Evolutionary conservation across 2,888 invertebrate species (phyloP).

Genomic region (Pammene aurita): DNA sequence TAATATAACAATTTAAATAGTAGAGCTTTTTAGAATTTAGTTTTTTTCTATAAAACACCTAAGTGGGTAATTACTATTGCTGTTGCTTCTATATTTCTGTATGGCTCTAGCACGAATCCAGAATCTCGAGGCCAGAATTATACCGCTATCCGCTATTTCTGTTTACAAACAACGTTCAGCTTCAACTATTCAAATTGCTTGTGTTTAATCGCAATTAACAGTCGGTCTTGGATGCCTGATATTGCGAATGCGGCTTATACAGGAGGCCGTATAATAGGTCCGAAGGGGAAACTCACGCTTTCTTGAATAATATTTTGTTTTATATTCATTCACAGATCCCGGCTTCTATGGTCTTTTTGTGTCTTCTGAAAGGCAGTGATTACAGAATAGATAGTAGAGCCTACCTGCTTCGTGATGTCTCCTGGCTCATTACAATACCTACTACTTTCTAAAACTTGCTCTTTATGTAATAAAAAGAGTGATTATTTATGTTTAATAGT

Average conservation of each 20-base stretch:
- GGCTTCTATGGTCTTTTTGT: slow-evolving; percentile 6
- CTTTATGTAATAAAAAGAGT: too few species aligned
- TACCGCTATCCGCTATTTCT: background rate
- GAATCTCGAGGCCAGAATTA: too few species aligned
- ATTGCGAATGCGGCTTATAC: slow-evolving; percentile 27
- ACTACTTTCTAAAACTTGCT: background rate
- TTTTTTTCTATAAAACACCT: too few species aligned
- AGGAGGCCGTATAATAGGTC: slow-evolving; percentile 26
- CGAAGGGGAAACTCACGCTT: slow-evolving; percentile 17
- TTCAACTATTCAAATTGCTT: slow-evolving; percentile 25
- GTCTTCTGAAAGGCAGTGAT: background rate
- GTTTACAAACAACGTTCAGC: slow-evolving; percentile 11
- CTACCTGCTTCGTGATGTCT: background rate
- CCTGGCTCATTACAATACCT: background rate
- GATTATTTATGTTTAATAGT: too few species aligned
- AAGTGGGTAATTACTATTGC: too few species aligned
- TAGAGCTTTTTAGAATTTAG: too few species aligned
- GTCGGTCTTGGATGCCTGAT: slow-evolving; percentile 22
- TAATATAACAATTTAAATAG: too few species aligned
- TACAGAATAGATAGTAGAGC: background rate
- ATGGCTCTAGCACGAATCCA: too few species aligned
- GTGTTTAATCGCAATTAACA: slow-evolving; percentile 35
- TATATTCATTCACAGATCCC: slow-evolving; percentile 1
- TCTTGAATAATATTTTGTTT: slow-evolving; percentile 22
- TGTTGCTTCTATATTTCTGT: too few species aligned